Evolutionary conservation across 2,888 invertebrate genomes (phyloP).

Genomic region (Hypolimnas misippus): DNA sequence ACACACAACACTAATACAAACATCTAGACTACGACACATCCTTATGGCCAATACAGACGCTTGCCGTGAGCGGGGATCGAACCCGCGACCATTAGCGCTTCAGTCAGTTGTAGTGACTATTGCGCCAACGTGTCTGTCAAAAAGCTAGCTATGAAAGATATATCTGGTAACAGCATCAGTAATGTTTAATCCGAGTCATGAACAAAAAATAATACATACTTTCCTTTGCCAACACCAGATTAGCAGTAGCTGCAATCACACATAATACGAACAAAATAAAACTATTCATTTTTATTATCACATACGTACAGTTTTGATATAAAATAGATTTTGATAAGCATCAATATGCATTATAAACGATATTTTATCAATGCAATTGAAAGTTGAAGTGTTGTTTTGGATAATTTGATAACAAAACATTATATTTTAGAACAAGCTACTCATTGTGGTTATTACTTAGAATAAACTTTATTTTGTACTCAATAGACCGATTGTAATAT

Average conservation of each 20-base stretch:
- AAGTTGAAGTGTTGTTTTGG: not conserved
- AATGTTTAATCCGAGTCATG: no score
- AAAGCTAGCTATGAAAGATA: no score
- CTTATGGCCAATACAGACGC: no score
- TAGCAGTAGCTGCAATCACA: not conserved
- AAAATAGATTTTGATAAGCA: not conserved
- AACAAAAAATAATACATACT: slow-evolving; percentile 24
- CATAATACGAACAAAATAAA: not conserved
- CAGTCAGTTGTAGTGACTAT: no score
- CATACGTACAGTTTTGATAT: not conserved
- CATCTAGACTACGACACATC: no score
- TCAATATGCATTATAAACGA: slow-evolving; percentile 2
- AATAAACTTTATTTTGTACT: no score
- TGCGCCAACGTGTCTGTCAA: no score
- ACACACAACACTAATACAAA: no score
- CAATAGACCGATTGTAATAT: no score
- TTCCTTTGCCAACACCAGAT: slow-evolving; percentile 3
- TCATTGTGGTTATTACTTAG: not conserved
- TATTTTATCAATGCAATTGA: slow-evolving; percentile 9
- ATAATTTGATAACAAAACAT: not conserved
- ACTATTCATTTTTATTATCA: slow-evolving; percentile 7
- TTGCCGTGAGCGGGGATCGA: no score
- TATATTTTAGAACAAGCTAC: not conserved
- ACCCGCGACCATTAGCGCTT: no score
- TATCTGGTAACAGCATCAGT: no score